Conservation (phyloP, 1,140 invertebrate species). For the Littorina saxatilis region DNA sequence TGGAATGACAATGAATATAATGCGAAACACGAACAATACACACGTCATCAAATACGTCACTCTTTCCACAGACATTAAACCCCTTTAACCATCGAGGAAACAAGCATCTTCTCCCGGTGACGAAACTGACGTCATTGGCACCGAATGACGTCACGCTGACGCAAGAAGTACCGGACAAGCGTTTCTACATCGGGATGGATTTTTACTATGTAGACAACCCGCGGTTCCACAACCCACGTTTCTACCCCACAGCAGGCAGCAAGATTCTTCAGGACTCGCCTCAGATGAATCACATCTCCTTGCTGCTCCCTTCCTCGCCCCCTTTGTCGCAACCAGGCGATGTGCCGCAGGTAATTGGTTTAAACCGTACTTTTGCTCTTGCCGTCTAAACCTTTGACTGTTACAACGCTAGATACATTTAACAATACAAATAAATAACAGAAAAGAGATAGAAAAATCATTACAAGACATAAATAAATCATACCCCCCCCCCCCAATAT, state of each 20-base stretch:
- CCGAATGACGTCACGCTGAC: constrained; percentile 77
- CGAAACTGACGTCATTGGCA: constrained; percentile 85
- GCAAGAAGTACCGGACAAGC: constrained; percentile 54
- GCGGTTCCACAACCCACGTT: constrained; percentile 51
- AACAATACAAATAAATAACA: no score
- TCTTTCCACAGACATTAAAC: constrained; percentile 53
- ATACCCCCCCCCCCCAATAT: no score
- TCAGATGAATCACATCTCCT: constrained; percentile 91
- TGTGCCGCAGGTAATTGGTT: constrained; percentile 80
- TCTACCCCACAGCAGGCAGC: constrained; percentile 47
- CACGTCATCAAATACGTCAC: not conserved
- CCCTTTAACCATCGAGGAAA: constrained; percentile 79
- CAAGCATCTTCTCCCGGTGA: constrained; percentile 78
- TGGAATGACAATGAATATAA: not conserved
- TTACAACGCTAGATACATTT: no score
- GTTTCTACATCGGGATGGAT: constrained; percentile 62
- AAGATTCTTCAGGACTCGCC: constrained; percentile 82
- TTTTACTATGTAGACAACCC: constrained; percentile 62
- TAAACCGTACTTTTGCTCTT: no score
- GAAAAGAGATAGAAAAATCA: no score
- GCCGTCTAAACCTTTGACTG: no score
- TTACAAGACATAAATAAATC: no score
- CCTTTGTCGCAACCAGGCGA: constrained; percentile 84
- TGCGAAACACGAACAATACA: not conserved
- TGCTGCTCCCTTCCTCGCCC: constrained; percentile 86